These are phyloP conservation scores for Bufotes viridis DNA, from an alignment of 2,797 vertebrate species.

Conservation along the genomic window DNA sequence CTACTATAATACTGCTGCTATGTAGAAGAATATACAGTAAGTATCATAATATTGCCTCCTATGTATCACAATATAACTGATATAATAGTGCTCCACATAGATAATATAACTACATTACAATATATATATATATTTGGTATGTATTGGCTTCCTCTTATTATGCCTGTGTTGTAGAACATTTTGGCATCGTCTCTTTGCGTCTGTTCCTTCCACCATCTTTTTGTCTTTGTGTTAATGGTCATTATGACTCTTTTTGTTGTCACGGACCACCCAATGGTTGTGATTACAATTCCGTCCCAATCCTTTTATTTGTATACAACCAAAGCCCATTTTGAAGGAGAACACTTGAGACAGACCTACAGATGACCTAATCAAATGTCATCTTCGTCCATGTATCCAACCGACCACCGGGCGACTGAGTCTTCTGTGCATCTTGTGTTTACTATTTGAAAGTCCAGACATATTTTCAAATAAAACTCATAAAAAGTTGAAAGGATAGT, in stretches of 20 bases:
- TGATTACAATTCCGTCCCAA: constrained; percentile 37
- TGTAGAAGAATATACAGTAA: no score
- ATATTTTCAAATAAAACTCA: constrained; percentile 29
- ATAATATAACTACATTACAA: no score
- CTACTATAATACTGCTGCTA: no score
- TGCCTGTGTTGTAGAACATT: background rate
- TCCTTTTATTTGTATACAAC: constrained; percentile 46
- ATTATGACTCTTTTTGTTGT: background rate
- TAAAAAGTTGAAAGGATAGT: constrained; percentile 41
- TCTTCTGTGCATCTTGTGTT: background rate
- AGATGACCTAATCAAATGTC: constrained; percentile 6
- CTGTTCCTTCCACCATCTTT: background rate
- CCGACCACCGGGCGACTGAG: background rate
- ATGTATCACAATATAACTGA: no score
- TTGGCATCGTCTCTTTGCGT: background rate
- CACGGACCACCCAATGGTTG: constrained; percentile 31
- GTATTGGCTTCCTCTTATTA: background rate
- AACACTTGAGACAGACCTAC: constrained; percentile 30
- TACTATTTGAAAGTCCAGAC: background rate
- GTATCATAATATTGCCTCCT: no score
- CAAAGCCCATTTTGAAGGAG: constrained; percentile 22
- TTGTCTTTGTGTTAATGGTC: background rate
- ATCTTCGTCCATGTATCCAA: background rate
- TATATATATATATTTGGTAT: no score
- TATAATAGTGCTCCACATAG: no score